These are phyloP conservation scores for Acrobeloides nanus DNA, from an alignment of 2,888 invertebrate genomes.

Conservation along the genomic window DNA sequence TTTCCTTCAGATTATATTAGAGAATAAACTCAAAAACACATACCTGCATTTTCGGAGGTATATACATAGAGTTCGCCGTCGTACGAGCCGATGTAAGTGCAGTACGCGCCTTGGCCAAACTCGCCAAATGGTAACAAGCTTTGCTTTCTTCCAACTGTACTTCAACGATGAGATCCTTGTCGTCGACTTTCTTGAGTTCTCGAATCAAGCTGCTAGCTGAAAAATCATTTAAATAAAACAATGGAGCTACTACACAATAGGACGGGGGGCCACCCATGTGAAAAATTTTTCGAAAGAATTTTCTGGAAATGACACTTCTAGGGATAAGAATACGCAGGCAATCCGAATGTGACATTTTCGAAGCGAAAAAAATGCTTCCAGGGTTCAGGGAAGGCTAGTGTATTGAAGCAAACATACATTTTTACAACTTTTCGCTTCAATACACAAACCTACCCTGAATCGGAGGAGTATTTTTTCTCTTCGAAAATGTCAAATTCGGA, in stretches of 20 bases:
- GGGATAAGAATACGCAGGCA: too few relatives aligned
- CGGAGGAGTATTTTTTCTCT: too few relatives aligned
- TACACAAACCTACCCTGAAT: too few relatives aligned
- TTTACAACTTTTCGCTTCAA: too few relatives aligned
- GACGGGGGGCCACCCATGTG: too few relatives aligned
- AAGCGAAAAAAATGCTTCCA: too few relatives aligned
- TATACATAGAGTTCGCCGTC: constrained; percentile 99
- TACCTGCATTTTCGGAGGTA: constrained; percentile 55
- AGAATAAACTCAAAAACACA: background rate
- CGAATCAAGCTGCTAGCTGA: constrained; percentile 66
- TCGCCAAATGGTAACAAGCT: constrained; percentile 92
- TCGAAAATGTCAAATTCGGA: too few relatives aligned
- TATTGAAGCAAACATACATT: constrained; percentile 6
- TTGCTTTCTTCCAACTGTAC: constrained; percentile 95
- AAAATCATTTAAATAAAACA: constrained; percentile 18
- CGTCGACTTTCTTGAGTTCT: constrained; percentile 95
- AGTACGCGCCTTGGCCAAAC: constrained; percentile 79
- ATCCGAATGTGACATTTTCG: too few relatives aligned
- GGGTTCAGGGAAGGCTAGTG: too few relatives aligned
- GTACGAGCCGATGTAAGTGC: constrained; percentile 94
- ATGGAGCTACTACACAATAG: background rate
- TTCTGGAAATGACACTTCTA: too few relatives aligned
- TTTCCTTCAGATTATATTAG: too few relatives aligned
- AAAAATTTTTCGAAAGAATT: too few relatives aligned
- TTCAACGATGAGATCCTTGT: constrained; percentile 95